Conservation (phyloP, 2,888 invertebrate genomes). For the Rhagophthalmus giganteus region DNA sequence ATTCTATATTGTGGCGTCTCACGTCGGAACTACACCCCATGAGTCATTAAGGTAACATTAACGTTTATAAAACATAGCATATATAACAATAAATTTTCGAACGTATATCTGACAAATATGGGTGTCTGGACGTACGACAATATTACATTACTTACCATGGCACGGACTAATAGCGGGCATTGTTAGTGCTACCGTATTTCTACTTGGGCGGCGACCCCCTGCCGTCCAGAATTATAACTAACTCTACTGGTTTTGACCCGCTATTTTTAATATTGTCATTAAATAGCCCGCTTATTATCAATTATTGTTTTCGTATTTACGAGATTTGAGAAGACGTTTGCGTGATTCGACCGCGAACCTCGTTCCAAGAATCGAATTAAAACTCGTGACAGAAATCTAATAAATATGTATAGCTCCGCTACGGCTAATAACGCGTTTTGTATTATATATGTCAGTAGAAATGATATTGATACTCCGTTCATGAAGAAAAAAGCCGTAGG, state of each 20-base stretch:
- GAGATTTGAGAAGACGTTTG: no score
- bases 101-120: slow-evolving; percentile 41
- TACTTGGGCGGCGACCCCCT: slow-evolving; percentile 52
- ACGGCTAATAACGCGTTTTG: slow-evolving; percentile 23
- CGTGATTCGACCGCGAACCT: background rate
- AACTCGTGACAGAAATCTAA: slow-evolving; percentile 8
- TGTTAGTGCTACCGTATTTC: slow-evolving; percentile 54
- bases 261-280: slow-evolving; percentile 53
- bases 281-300: slow-evolving; percentile 38
- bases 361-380: slow-evolving; percentile 1
- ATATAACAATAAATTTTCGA: slow-evolving; percentile 35
- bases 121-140: slow-evolving; percentile 41
- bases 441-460: slow-evolving; percentile 25
- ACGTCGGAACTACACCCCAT: slow-evolving; percentile 23
- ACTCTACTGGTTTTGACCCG: slow-evolving; percentile 41
- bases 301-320: no score
- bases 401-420: slow-evolving; percentile 24
- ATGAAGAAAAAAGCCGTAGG: slow-evolving; percentile 12
- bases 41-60: slow-evolving; percentile 34
- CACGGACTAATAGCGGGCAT: slow-evolving; percentile 44
- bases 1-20: background rate
- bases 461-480: slow-evolving; percentile 24
- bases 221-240: slow-evolving; percentile 40
- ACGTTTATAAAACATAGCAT: slow-evolving; percentile 35
- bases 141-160: slow-evolving; percentile 44